Percentiles rank a stretch among this genome's conserved stretches.
phyloP scores from a whole-genome alignment of 2,888 invertebrate genomes.

The Xanthorhoe spadicearia region DNA sequence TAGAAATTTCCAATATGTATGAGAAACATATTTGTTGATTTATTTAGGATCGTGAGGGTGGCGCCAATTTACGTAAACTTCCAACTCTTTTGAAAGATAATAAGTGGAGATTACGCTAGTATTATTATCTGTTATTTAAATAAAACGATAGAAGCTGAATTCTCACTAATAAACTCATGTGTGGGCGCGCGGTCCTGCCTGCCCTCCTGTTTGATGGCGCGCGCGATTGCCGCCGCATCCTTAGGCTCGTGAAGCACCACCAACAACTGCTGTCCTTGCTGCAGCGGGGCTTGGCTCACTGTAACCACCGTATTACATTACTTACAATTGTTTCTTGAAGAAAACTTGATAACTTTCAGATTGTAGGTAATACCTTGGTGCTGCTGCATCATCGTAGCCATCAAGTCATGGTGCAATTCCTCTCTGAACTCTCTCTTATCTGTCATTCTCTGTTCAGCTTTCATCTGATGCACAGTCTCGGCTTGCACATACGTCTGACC shows the following conservation, averaged over 20 bases:
- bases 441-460: constrained; percentile 61
- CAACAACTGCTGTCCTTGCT: constrained; percentile 81
- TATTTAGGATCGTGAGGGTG: no score
- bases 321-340: background rate
- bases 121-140: background rate
- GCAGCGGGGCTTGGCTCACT: constrained; percentile 63
- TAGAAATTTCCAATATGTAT: no score
- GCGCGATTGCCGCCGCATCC: constrained; percentile 77
- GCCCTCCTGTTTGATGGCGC: constrained; percentile 84
- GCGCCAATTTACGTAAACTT: no score
- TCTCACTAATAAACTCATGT: constrained; percentile 76
- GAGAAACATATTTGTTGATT: no score
- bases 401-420: constrained; percentile 84
- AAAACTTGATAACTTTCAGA: constrained; percentile 15
- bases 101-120: no score
- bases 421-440: constrained; percentile 78
- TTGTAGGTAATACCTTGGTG: constrained; percentile 59
- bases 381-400: constrained; percentile 82
- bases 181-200: constrained; percentile 70
- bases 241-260: constrained; percentile 82
- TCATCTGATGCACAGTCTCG: constrained; percentile 65
- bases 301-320: constrained; percentile 10
- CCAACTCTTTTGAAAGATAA: no score
- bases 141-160: background rate
- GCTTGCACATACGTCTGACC: constrained; percentile 70